These are phyloP conservation scores for Limnothrissa miodon DNA, from an alignment of 2,113 vertebrate genomes.

Conservation along the genomic window DNA sequence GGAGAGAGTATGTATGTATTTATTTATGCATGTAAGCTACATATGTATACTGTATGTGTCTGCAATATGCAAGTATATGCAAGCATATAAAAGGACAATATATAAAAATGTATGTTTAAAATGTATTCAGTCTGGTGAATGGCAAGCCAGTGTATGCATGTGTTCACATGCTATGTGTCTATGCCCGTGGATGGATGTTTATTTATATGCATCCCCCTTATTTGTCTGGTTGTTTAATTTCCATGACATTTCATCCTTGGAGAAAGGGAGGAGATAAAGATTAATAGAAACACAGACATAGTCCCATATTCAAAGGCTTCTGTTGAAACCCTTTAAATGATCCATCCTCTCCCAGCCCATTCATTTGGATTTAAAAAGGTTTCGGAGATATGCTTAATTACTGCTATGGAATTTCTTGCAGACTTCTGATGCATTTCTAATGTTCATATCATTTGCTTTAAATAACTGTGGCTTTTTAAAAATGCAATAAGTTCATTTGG, in stretches of 20 bases:
- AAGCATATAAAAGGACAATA: neutral
- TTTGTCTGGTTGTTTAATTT: neutral
- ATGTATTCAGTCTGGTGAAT: too few species aligned
- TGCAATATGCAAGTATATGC: neutral
- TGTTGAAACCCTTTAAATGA: neutral
- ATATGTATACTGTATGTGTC: too few species aligned
- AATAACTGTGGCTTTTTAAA: slow-evolving; percentile 65
- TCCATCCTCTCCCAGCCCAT: slow-evolving; percentile 37
- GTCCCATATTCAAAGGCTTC: slow-evolving; percentile 13
- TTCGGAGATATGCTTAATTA: slow-evolving; percentile 62
- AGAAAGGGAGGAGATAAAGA: neutral
- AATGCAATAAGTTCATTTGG: slow-evolving; percentile 66
- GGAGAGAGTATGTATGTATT: too few species aligned
- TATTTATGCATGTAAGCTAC: too few species aligned
- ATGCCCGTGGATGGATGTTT: neutral
- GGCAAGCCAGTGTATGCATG: neutral
- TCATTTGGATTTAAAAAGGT: slow-evolving; percentile 56
- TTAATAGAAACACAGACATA: neutral
- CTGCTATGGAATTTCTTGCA: slow-evolving; percentile 54
- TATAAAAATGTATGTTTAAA: neutral
- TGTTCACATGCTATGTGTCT: neutral
- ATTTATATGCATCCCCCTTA: neutral
- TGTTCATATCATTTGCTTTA: slow-evolving; percentile 62
- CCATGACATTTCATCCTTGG: neutral
- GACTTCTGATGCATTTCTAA: slow-evolving; percentile 64